Conservation (phyloP, 1,140 invertebrate genomes). For the Trichogramma pretiosum region DNA sequence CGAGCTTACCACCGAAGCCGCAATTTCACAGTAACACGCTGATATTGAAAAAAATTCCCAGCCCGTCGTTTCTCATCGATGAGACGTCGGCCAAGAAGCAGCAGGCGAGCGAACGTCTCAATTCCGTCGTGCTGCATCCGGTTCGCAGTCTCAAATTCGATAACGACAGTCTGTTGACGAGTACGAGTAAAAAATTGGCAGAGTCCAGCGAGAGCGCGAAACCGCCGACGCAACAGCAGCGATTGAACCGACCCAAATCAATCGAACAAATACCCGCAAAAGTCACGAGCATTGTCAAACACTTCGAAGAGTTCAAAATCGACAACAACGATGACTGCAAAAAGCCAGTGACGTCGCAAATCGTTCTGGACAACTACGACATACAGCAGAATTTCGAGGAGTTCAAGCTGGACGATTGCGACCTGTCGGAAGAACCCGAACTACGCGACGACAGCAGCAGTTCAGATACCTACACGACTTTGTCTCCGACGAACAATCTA, state of each 20-base stretch:
- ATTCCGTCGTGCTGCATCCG: conserved; percentile 14
- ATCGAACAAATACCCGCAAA: conserved; percentile 23
- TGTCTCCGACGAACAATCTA: not conserved
- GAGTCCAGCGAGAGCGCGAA: conserved; percentile 29
- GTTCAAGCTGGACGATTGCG: conserved; percentile 67
- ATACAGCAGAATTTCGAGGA: conserved; percentile 70
- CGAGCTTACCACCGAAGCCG: conserved; percentile 61
- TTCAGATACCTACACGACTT: conserved; percentile 46
- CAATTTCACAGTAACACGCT: conserved; percentile 52
- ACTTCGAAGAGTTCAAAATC: conserved; percentile 45
- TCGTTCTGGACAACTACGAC: conserved; percentile 40
- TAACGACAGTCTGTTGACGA: conserved; percentile 19
- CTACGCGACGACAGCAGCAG: conserved; percentile 51
- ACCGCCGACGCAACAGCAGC: conserved; percentile 19
- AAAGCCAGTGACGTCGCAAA: not conserved
- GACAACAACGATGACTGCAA: conserved; percentile 21
- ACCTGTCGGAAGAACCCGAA: conserved; percentile 55
- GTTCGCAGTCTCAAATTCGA: conserved; percentile 31
- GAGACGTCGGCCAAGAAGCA: conserved; percentile 53
- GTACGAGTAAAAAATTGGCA: conserved; percentile 29
- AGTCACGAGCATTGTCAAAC: conserved; percentile 35
- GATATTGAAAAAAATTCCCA: conserved; percentile 48
- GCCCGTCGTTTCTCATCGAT: conserved; percentile 54
- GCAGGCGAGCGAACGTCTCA: not conserved
- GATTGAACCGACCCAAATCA: not conserved